A percentile compares a stretch with the other conserved stretches of the same genome.
Evolutionary conservation across 2,797 vertebrate genomes (phyloP).

Genomic region (Melanotaenia pygmaea): DNA sequence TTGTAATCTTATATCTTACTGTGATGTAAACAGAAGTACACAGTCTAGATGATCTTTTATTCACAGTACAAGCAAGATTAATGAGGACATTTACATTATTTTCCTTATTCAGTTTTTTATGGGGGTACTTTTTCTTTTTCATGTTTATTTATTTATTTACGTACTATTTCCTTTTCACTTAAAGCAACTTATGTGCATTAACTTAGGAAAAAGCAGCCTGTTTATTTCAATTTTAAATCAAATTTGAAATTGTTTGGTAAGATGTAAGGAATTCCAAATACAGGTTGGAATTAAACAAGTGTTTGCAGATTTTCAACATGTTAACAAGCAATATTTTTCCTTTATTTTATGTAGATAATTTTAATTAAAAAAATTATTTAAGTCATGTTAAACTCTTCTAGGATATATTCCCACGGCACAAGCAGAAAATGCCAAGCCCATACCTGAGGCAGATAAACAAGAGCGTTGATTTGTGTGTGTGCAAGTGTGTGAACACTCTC

Average conservation of each 20-base stretch:
- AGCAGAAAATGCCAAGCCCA: conserved; percentile 38
- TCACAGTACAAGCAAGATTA: conserved; percentile 6
- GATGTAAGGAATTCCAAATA: neutral
- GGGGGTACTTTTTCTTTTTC: conserved; percentile 2
- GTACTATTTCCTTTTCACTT: neutral
- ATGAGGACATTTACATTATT: conserved; percentile 14
- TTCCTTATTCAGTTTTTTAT: conserved; percentile 6
- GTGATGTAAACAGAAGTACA: neutral
- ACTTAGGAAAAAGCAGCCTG: neutral
- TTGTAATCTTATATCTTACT: neutral
- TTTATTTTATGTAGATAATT: neutral
- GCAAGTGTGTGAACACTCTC: conserved; percentile 32
- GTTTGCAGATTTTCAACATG: conserved; percentile 11
- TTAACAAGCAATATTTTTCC: neutral
- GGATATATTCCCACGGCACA: conserved; percentile 21
- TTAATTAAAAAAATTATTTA: conserved; percentile 1
- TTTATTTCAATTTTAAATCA: neutral
- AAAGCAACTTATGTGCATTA: neutral
- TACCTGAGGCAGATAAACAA: conserved; percentile 44
- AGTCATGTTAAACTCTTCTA: conserved; percentile 18
- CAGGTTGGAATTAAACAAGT: neutral
- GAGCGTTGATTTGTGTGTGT: conserved; percentile 28
- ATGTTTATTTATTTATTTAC: conserved; percentile 22
- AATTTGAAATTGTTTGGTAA: no score
- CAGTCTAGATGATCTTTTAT: neutral